Percentiles rank a stretch among this genome's conserved stretches.
Conservation (phyloP, 2,113 vertebrate species). For the Rhipidura dahli region DNA sequence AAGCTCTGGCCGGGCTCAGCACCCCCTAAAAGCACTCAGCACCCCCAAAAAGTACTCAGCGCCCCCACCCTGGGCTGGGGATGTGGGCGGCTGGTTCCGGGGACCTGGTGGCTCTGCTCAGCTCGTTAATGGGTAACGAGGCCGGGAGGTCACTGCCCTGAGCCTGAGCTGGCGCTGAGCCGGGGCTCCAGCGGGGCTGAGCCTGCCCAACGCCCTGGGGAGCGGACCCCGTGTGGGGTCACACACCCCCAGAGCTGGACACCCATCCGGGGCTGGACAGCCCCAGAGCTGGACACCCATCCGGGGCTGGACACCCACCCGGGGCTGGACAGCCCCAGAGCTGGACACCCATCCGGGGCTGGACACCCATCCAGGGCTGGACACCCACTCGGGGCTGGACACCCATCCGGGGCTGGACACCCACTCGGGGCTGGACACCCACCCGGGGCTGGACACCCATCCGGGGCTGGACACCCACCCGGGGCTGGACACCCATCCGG, state of each 20-base stretch:
- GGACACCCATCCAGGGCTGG: accelerated
- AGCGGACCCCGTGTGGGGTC: accelerated
- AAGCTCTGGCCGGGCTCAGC: neutral
- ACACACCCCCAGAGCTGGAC: accelerated
- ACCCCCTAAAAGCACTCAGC: no score
- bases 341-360: neutral
- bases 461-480: neutral
- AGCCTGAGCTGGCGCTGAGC: neutral
- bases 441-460: no score
- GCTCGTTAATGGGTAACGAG: neutral
- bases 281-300: neutral
- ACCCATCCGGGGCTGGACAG: neutral
- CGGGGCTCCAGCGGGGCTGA: accelerated
- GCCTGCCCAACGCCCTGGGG: neutral
- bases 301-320: no score
- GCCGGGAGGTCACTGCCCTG: neutral
- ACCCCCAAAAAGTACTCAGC: neutral
- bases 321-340: neutral
- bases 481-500: neutral
- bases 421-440: no score
- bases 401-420: neutral
- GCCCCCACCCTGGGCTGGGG: accelerated
- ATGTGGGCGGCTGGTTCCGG: accelerated
- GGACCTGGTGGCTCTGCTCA: neutral
- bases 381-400: neutral